Evolutionary conservation across 2,888 invertebrate genomes (phyloP).

Genomic region (Malacosoma neustria): DNA sequence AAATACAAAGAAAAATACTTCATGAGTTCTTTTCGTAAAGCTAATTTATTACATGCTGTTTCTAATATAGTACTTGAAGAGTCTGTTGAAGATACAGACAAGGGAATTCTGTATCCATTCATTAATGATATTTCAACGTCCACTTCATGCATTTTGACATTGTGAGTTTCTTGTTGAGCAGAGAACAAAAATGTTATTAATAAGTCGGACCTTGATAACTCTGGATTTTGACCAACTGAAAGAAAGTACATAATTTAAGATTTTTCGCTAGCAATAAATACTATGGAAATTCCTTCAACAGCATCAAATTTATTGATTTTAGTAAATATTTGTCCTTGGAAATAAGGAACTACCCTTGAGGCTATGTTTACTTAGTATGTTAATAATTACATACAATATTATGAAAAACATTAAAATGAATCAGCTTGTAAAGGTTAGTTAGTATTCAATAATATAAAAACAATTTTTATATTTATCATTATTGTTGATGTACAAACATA

Average conservation of each 20-base stretch:
- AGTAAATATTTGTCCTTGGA: too few relatives aligned
- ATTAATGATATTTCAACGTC: constrained; percentile 88
- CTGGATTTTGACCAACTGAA: constrained; percentile 90
- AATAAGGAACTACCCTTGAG: too few relatives aligned
- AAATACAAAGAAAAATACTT: constrained; percentile 94
- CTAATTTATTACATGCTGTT: constrained; percentile 87
- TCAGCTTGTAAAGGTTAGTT: too few relatives aligned
- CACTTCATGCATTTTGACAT: constrained; percentile 79
- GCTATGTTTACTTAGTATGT: too few relatives aligned
- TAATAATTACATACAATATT: too few relatives aligned
- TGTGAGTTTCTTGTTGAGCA: constrained; percentile 92
- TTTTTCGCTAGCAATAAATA: too few relatives aligned
- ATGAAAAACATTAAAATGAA: too few relatives aligned
- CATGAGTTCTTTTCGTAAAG: constrained; percentile 84
- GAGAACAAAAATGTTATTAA: constrained; percentile 91
- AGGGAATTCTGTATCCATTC: constrained; percentile 89
- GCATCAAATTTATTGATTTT: too few relatives aligned
- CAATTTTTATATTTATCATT: too few relatives aligned
- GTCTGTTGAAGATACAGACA: constrained; percentile 87
- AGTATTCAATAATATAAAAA: too few relatives aligned
- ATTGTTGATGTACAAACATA: too few relatives aligned
- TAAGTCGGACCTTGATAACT: constrained; percentile 84
- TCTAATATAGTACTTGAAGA: constrained; percentile 88
- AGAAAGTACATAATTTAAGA: constrained; percentile 13
- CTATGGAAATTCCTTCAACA: too few relatives aligned